Evolutionary conservation across 2,113 vertebrate genomes (phyloP).

Genomic region (Amphiprion ocellaris): DNA sequence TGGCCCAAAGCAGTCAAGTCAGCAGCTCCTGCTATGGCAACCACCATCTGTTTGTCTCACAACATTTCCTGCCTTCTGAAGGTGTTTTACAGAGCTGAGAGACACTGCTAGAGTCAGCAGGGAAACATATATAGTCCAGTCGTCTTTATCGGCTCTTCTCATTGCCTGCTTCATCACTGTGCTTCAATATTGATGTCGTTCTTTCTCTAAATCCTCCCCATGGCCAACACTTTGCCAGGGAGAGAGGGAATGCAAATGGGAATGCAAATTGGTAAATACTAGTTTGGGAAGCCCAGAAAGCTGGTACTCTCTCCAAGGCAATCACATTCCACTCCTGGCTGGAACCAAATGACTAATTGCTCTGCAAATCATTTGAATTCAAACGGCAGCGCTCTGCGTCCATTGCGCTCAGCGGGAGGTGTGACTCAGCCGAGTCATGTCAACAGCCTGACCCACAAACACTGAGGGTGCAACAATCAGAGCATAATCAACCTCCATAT

Average conservation of each 20-base stretch:
- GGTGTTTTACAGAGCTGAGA: conserved; percentile 60
- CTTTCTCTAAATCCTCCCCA: conserved; percentile 58
- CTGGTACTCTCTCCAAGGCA: conserved; percentile 58
- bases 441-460: conserved; percentile 70
- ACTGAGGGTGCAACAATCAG: conserved; percentile 52
- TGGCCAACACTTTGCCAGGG: conserved; percentile 52
- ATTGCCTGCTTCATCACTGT: conserved; percentile 64
- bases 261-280: conserved; percentile 72
- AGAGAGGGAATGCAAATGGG: conserved; percentile 63
- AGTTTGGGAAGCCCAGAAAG: conserved; percentile 55
- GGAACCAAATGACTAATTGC: conserved; percentile 62
- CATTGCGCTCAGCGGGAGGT: conserved; percentile 50
- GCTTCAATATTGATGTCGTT: conserved; percentile 62
- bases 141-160: conserved; percentile 57
- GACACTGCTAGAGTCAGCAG: conserved; percentile 35
- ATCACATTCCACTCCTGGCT: conserved; percentile 57
- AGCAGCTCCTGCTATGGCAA: conserved; percentile 57
- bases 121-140: conserved; percentile 49
- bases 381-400: conserved; percentile 19
- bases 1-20: conserved; percentile 66
- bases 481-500: conserved; percentile 67
- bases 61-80: conserved; percentile 51
- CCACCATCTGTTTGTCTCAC: conserved; percentile 71
- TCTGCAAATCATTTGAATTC: conserved; percentile 55
- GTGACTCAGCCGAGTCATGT: conserved; percentile 48